phyloP scores from a whole-genome alignment of 1,140 invertebrate species.

The Scaptomyza pallida region DNA sequence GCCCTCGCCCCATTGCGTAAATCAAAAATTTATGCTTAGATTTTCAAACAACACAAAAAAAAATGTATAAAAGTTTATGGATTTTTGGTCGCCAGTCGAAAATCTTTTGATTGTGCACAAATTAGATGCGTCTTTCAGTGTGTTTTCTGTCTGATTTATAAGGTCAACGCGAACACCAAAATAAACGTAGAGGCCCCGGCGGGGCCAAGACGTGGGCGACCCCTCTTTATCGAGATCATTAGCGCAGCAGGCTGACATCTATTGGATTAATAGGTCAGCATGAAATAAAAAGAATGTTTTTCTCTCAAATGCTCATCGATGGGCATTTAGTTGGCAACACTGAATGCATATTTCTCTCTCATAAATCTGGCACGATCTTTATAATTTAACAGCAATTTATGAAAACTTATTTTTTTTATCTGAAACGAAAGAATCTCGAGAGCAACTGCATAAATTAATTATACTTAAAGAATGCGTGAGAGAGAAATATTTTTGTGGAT shows the following conservation, averaged over 20 bases:
- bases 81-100: conserved; percentile 41
- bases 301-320: conserved; percentile 44
- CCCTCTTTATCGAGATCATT: conserved; percentile 58
- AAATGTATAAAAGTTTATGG: conserved; percentile 53
- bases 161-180: conserved; percentile 66
- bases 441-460: conserved; percentile 78
- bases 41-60: conserved; percentile 11
- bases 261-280: conserved; percentile 69
- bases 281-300: conserved; percentile 30
- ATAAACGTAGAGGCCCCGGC: conserved; percentile 48
- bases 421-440: conserved; percentile 57
- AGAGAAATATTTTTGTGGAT: conserved; percentile 58
- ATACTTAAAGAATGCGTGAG: conserved; percentile 57
- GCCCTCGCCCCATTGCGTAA: conserved; percentile 59
- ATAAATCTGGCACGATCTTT: conserved; percentile 33
- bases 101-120: conserved; percentile 53
- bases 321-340: conserved; percentile 37
- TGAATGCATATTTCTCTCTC: conserved; percentile 3
- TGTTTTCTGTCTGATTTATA: conserved; percentile 63
- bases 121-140: conserved; percentile 41
- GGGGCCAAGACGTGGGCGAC: conserved; percentile 67
- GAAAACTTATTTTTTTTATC: conserved; percentile 73
- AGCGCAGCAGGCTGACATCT: conserved; percentile 66
- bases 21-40: conserved; percentile 72
- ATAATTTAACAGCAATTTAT: conserved; percentile 77